Conservation (phyloP, 1,140 invertebrate species). For the Propsilocerus akamusi region DNA sequence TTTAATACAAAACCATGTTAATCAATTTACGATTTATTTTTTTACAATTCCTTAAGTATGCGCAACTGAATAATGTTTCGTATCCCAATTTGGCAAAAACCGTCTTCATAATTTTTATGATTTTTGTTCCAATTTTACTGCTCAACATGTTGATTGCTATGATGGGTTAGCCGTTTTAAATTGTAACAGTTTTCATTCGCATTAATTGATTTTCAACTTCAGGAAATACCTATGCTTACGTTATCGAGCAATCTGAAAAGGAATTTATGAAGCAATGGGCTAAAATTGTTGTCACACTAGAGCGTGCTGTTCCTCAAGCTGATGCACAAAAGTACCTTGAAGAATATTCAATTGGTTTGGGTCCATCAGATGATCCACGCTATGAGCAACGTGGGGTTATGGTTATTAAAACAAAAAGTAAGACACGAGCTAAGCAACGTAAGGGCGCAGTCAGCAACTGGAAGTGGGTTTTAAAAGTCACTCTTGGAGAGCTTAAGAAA, state of each 20-base stretch:
- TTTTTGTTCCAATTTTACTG: slow-evolving; percentile 87
- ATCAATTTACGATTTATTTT: slow-evolving; percentile 1
- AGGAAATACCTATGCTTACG: slow-evolving; percentile 84
- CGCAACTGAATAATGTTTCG: slow-evolving; percentile 69
- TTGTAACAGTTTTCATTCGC: not conserved
- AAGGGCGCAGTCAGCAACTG: slow-evolving; percentile 94
- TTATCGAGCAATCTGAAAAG: slow-evolving; percentile 95
- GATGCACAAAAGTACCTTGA: slow-evolving; percentile 80
- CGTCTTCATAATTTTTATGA: slow-evolving; percentile 94
- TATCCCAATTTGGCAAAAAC: slow-evolving; percentile 84
- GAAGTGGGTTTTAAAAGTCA: slow-evolving; percentile 86
- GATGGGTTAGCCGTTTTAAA: slow-evolving; percentile 49
- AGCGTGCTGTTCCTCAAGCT: slow-evolving; percentile 75
- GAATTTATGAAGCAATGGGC: slow-evolving; percentile 99
- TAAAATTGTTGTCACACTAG: slow-evolving; percentile 91
- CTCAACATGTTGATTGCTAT: slow-evolving; percentile 98
- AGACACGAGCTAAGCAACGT: slow-evolving; percentile 86
- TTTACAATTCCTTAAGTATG: slow-evolving; percentile 55
- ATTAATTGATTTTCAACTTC: not conserved
- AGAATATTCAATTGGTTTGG: slow-evolving; percentile 86
- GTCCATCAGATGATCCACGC: slow-evolving; percentile 59
- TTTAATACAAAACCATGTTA: not conserved
- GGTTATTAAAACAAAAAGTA: slow-evolving; percentile 94
- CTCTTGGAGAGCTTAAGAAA: slow-evolving; percentile 61
- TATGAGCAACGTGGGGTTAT: slow-evolving; percentile 82